Base-by-base conservation (phyloP, 2,888 invertebrate genomes). In the Altica lythri region DNA sequence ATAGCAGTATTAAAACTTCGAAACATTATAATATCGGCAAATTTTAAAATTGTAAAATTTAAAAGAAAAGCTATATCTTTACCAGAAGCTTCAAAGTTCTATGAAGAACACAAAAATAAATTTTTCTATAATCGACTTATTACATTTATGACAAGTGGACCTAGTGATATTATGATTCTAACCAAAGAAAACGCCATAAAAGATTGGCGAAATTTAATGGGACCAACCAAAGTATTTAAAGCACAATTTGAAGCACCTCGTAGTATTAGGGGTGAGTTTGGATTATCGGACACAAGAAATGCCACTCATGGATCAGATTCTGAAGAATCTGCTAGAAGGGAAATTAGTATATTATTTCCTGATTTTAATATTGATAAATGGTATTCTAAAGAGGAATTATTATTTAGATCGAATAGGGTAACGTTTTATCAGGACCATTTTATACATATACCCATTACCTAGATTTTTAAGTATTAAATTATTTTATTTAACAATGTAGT, bases 261-360 rank as follows among this genome's bases (percentile, higher is more conserved):
- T 47, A 85, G 88, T 46, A 85, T 97, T 57, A 80, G 97, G 65
- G 92, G 92, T 1, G 79, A 81, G 69, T 93, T 88, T 78, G 96
- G 96, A 0, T 79, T 96, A 12, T 92, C 95, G 0, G 97, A 97
- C 73, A 96, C 97, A 0, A 83, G 96, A 67, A 97, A 97, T 80
- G 93, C 91, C 1, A 88, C 90, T 6, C 97, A 97, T 78, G 96
- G 96, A 10, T 95, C 96, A 72, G 92, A 92, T 82, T 90, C 90
- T 0, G 73, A 77, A 34, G 80, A 83, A 68, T 89, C 92, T 4
- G 92, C 89, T 0, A 75, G 77, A 60, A 80, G 83, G 53, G 95
- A 95, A 78, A 91, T 94, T 35, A 76, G 79, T 30, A 86, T 94
- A 72, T 86, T 95, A 71, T 95, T 95, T 73, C 91, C 93, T 0